Evolutionary conservation across 2,797 vertebrate genomes (phyloP), one percentile per base, ranked within the genome.

Genomic region (Meda fulgida): DNA sequence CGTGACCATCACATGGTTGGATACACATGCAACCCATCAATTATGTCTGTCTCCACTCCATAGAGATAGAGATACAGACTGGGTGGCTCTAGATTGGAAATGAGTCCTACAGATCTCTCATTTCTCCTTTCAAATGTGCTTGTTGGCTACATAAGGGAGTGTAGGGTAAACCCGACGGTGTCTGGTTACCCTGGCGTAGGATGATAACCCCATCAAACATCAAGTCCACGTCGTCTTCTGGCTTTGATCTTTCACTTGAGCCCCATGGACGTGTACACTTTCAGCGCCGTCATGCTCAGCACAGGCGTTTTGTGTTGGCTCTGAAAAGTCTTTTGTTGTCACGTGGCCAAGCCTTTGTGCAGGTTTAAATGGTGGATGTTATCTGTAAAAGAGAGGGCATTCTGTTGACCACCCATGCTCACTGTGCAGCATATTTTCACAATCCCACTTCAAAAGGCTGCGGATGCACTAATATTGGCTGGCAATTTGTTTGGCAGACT

Each of bases 281-380:
- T 58, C 55, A n/a, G 48, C 60, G 31, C 65, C 51, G 19, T 83
- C 66, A 40, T 81, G 66, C 69, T 70, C 72, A 48, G 83, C 55
- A 66, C 84, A 75, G 70, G 77, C 72, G 63, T 31, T 86, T 90
- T 91, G 85, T 89, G 77, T 92, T 66, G 48, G 66, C 48, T 91
- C 85, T 92, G 89, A 92, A 92, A 92, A 90, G 90, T 83, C 88
- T 89, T 93, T 95, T 93, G 93, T 94, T 92, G 86, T 93, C 89
- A 90, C 89, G 87, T 92, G 91, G 80, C 75, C 86, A 82, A 83
- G 65, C 91, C 86, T 89, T 92, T 94, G 92, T 94, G 77, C 55
- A 69, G 76, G 87, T 91, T 87, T 91, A 91, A 90, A 91, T 85
- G 86, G 65, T 65, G 34, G 75, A 75, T 84, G 73, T 78, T 67